phyloP scores from a whole-genome alignment of 2,113 vertebrate genomes.

The Oreotrochilus melanogaster region DNA sequence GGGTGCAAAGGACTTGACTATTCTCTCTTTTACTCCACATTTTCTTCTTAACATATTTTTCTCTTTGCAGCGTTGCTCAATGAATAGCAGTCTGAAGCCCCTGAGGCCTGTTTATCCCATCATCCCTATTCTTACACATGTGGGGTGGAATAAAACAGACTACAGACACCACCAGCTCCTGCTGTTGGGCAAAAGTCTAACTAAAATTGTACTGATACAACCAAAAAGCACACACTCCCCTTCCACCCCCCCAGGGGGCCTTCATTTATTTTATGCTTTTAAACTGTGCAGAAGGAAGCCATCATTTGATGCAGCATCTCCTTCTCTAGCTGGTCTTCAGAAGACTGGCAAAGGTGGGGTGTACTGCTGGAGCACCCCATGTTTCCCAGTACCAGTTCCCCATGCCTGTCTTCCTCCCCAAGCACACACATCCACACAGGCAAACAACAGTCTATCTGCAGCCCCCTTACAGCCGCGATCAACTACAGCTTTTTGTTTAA shows the following conservation, averaged over 20 bases:
- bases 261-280: background rate
- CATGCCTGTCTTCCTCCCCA: background rate
- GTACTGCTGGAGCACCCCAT: background rate
- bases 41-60: slow-evolving; percentile 6
- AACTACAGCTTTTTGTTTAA: slow-evolving; percentile 71
- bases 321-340: background rate
- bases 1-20: background rate
- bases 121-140: background rate
- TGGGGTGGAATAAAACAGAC: background rate
- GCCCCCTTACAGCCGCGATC: slow-evolving; percentile 31
- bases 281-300: background rate
- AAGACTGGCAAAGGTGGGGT: background rate
- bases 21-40: background rate
- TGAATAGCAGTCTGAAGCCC: background rate
- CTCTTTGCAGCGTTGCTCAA: background rate
- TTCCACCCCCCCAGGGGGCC: background rate
- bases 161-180: background rate
- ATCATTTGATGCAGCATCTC: background rate
- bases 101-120: background rate
- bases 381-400: background rate
- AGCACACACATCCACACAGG: background rate
- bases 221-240: background rate
- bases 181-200: background rate
- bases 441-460: slow-evolving; percentile 65
- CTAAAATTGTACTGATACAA: slow-evolving; percentile 1